Evolutionary conservation across 2,113 vertebrate species (phyloP), one percentile per base, ranked within the genome.

Genomic region (Carassius gibelio): DNA sequence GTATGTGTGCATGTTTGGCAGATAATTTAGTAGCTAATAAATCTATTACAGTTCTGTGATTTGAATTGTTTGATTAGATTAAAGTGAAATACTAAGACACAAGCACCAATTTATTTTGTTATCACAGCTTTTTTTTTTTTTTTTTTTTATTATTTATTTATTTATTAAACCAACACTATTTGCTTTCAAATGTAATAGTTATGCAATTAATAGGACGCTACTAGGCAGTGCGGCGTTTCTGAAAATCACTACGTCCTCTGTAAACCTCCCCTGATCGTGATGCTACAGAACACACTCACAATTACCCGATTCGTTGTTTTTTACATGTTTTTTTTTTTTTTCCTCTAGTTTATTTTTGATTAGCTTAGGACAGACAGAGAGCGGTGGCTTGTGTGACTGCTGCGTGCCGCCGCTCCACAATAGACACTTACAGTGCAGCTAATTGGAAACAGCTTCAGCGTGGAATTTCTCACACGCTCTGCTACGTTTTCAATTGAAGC

Each of bases 391-490:
- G 76, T 61, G 55, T 13, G 34, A 75, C n/a, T 77, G 59, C 75
- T 4, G 48, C 15, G 21, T 75, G 62, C 45, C 57, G 59, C 74
- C 59, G 17, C 59, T 92, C 91, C 90, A 95, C 95, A 95, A 94
- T 94, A 96, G 96, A 95, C 95, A 95, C 91, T 96, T 95, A 92
- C 77, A 61, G 79, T 71, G 86, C 91, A 59, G 86, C 94, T 96
- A 96, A 96, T 96, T 96, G 96, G 93, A 96, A 96, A 94, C 95
- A 96, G 95, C 94, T 94, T 92, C 92, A 88, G 36, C 93, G 94
- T 95, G 94, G 94, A 95, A 91, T 71, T 94, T 90, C 91, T 90
- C 87, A 83, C 86, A 93, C 94, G 93, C 93, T 93, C 92, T 91
- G 91, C 93, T 96, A 94, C 95, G 92, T 95, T 96, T 94, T 93